Base-by-base conservation (phyloP, 2,888 invertebrate species). In the Cataglyphis rosenhaueri region DNA sequence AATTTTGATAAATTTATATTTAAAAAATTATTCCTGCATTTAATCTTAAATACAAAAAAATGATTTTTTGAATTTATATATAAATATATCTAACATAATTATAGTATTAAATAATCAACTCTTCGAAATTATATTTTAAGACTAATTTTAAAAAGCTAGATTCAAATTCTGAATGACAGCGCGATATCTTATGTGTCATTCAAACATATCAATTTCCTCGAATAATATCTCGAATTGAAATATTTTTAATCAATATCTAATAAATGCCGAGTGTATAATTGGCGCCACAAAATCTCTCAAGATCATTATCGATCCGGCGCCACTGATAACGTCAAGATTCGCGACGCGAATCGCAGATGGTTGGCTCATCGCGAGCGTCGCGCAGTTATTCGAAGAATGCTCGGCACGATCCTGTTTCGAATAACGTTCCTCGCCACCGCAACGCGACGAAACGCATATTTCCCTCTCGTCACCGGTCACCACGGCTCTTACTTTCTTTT, bases 381-480 rank as follows among this genome's bases (percentile, higher is more conserved):
- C 41, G 12, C 12, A 10, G 32, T 61, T n/a, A 5, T 41, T 41
- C 48, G 9, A 55, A 35, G 38, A 76, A 44, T 18, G 52, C 12
- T 62, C n/a, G n/a, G n/a, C 21, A 2, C 32, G 44, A 48, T 75
- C 18, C 29, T 29, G 29, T 61, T 59, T 75, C 64, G 32, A 21
- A 44, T 29, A 12, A 73, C 9, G 21, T 48, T 8, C 6, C 21
- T 78, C 18, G 21, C 21, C 21, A 25, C 12, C n/a, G 55, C n/a
- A n/a, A 81, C 65, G 84, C 61, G 81, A 84, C 70, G 59, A 83
- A 85, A 85, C 84, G 88, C 88, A 83, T 85, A 82, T 75, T 70
- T 38, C 57, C 59, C 59, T 76, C 48, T 41, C 52, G 76, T 78
- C 38, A 61, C 57, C 55, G 6, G 6, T 10, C 32, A 21, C 10